Percentiles rank a stretch among this genome's conserved stretches.
Evolutionary conservation across 2,113 vertebrate genomes (phyloP).

Genomic region (Patagioenas fasciata): DNA sequence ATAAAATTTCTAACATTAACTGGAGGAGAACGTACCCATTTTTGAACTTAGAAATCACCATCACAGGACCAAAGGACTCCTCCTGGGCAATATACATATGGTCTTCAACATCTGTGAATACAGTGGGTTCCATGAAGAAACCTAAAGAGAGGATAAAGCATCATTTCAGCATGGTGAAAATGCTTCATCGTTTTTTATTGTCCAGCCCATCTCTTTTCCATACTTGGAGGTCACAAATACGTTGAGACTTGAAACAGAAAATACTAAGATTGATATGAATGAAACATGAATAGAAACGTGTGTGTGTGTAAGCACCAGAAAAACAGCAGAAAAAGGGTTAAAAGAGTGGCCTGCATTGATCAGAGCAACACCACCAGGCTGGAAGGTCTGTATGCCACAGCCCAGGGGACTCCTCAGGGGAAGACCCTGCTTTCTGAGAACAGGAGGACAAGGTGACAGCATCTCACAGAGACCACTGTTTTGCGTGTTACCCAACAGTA

Average conservation of each 20-base stretch:
- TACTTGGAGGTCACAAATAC: neutral
- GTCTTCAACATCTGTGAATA: constrained; percentile 84
- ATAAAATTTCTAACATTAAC: neutral
- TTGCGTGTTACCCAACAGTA: neutral
- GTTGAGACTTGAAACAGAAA: neutral
- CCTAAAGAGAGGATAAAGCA: constrained; percentile 58
- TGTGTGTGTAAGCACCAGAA: neutral
- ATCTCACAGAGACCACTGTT: neutral
- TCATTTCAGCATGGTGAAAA: neutral
- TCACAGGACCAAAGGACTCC: constrained; percentile 92
- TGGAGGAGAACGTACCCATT: constrained; percentile 81
- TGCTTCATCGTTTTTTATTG: neutral
- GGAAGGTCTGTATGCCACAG: neutral
- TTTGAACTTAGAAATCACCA: constrained; percentile 96
- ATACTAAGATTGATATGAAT: neutral
- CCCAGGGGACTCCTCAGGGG: too few relatives aligned
- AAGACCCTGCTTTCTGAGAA: neutral
- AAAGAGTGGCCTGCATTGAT: neutral
- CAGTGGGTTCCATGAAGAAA: constrained; percentile 86
- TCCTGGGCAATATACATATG: constrained; percentile 82
- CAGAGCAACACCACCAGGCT: neutral
- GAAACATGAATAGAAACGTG: neutral
- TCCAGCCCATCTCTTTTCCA: neutral
- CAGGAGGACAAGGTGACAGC: neutral
- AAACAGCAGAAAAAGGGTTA: neutral